These are phyloP conservation scores for Acrossocheilus wenchowensis DNA, from an alignment of 2,797 vertebrate species.

Conservation along the genomic window DNA sequence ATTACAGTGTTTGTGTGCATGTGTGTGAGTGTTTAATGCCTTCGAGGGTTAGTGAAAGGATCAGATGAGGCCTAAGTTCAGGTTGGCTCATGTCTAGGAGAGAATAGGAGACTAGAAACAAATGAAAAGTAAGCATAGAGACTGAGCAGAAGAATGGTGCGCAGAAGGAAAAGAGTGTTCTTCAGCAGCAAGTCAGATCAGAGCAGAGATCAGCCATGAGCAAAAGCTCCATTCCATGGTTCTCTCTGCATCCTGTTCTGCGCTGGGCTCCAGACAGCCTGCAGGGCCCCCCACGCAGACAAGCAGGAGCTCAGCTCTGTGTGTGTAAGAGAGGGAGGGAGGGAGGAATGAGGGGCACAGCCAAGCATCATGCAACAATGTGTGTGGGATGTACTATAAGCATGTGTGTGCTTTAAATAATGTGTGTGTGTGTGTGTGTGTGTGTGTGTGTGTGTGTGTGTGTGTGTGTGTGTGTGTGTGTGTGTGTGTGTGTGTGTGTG, in stretches of 20 bases:
- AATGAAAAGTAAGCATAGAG: conserved; percentile 13
- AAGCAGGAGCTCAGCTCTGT: conserved; percentile 72
- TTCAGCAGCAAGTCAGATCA: conserved; percentile 76
- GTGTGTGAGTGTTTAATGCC: conserved; percentile 54
- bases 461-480: too few species aligned
- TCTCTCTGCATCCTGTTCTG: conserved; percentile 58
- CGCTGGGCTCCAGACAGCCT: conserved; percentile 78
- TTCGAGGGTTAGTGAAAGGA: conserved; percentile 53
- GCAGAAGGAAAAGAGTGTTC: conserved; percentile 74
- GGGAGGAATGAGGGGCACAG: conserved; percentile 21
- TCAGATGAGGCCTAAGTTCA: conserved; percentile 67
- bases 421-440: not conserved
- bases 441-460: too few species aligned
- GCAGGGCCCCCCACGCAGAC: conserved; percentile 79
- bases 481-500: not conserved
- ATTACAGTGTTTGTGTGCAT: conserved; percentile 1
- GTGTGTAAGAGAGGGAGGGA: conserved; percentile 4
- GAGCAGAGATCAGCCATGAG: conserved; percentile 74
- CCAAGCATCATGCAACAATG: conserved; percentile 25
- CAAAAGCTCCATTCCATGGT: conserved; percentile 72
- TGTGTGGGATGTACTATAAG: conserved; percentile 40
- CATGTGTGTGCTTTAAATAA: not conserved
- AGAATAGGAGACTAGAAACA: not conserved
- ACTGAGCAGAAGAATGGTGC: not conserved
- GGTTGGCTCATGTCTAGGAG: conserved; percentile 36